Base-by-base conservation (phyloP, 2,888 invertebrate genomes). In the Drosophila diplacantha region DNA sequence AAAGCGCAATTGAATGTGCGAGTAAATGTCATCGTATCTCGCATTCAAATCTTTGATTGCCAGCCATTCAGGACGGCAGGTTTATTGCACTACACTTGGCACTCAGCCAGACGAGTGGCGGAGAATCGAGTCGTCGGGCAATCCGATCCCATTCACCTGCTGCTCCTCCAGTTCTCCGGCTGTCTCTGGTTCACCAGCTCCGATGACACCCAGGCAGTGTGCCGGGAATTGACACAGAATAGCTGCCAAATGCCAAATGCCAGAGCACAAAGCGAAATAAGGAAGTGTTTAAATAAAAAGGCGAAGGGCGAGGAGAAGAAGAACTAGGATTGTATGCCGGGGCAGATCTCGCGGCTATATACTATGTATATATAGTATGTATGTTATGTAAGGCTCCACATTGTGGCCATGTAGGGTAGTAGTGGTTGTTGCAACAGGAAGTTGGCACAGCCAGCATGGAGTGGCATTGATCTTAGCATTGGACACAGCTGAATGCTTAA, bases 71-170 rank as follows among this genome's bases (percentile, higher is more conserved):
- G 69, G 65, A 75, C 69, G 65, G 69, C 67, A 73, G 71, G 80
- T 83, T 81, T 81, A 81, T 83, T 81, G 80, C 83, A 83, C 80
- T 81, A 81, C 81, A 75, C 76, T 81, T 83, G 79, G 82, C 79
- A 83, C 68, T 70, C 79, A 73, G 81, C 81, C 82, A 83, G 66
- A 52, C 38, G 52, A 18, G 31, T n/a, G 29, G 18, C 35, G 46
- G 20, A 43, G 39, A 49, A n/a, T 14, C 55, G 11, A 32, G 41
- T 49, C 9, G n/a, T n/a, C 26, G 26, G 35, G 49, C 24, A 35
- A 43, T 34, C 57, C 43, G 39, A 60, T 68, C 56, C 61, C 66
- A 82, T 81, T 82, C 76, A 81, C 66, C 63, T 74, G 69, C 53
- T 44, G 9, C 51, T 35, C 34, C 59, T 55, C 58, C 46, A 35